These are phyloP conservation scores for Matsumyia berberina DNA, from an alignment of 2,888 invertebrate species.

Conservation along the genomic window DNA sequence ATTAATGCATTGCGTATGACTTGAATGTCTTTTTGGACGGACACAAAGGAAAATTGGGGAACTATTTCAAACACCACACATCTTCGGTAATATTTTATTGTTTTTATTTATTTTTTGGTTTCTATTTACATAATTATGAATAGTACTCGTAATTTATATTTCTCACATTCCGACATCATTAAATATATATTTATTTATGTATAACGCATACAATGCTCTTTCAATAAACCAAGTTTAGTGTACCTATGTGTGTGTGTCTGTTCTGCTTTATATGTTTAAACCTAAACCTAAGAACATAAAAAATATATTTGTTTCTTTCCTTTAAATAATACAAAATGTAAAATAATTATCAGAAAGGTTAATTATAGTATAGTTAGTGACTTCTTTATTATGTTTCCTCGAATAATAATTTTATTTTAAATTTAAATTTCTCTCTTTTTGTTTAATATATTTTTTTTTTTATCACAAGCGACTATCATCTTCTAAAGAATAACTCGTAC, in stretches of 20 bases:
- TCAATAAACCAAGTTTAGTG: slow-evolving; percentile 39
- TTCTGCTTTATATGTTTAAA: slow-evolving; percentile 15
- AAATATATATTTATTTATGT: slow-evolving; percentile 42
- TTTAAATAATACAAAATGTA: slow-evolving; percentile 44
- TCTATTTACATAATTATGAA: slow-evolving; percentile 70
- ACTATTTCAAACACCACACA: too few relatives aligned
- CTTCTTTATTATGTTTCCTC: slow-evolving; percentile 39
- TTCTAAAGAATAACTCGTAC: slow-evolving; percentile 16
- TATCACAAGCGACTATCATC: slow-evolving; percentile 68
- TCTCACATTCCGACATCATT: slow-evolving; percentile 26
- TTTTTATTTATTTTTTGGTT: slow-evolving; percentile 41
- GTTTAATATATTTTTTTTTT: slow-evolving; percentile 14
- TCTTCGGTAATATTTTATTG: slow-evolving; percentile 14
- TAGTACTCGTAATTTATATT: slow-evolving; percentile 40
- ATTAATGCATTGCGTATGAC: too few relatives aligned
- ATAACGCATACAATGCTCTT: slow-evolving; percentile 42
- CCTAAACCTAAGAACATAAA: slow-evolving; percentile 60
- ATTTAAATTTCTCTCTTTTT: slow-evolving; percentile 12
- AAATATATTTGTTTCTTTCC: slow-evolving; percentile 47
- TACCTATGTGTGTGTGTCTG: slow-evolving; percentile 34
- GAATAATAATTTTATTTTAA: slow-evolving; percentile 31
- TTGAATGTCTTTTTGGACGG: too few relatives aligned
- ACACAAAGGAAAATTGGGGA: too few relatives aligned
- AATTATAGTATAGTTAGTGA: slow-evolving; percentile 40
- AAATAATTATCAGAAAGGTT: slow-evolving; percentile 44